Base-by-base conservation (phyloP, 1,140 invertebrate species). In the Nasonia vitripennis region DNA sequence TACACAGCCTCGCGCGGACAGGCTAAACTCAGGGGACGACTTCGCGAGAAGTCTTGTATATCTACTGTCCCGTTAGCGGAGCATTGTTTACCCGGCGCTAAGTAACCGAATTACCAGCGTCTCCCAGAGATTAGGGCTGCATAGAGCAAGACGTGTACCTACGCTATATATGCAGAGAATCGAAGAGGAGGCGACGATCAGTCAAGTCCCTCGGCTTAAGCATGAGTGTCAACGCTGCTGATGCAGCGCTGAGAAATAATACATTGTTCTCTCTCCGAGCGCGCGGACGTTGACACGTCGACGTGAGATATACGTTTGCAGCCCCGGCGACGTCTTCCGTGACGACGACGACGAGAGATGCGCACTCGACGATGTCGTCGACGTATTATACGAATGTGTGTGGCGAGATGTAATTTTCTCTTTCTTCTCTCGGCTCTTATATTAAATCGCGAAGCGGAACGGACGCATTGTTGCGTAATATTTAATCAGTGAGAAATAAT, bases 101-200 rank as follows among this genome's bases (percentile, higher is more conserved):
- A 86, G 75, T 82, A 86, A 86, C 75, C 80, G 74, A 86, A 86
- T 86, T 86, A 86, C 23, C 37, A 45, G 11, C 23, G 6, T 80
- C 67, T 70, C 78, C 14, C 6, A 0, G 45, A 82, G 48, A 75
- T 82, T 75, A 82, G 71, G 51, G 45, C 45, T 3, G 5, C 14
- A 27, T 27, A 2, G 27, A 27, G 74, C 20, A 0, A 41, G 55
- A 7, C 27, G 1, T 27, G 27, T 27, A 27, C 27, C 73, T 14
- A 20, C 0, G 31, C 73, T 14, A 75, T 45, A 45, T n/a, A 71
- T 6, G 23, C 1, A 45, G 14, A 73, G n/a, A 82, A 82, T 83
- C 82, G 82, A 77, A 77, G 73, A 37, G 23, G 68, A 11, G 37
- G 9, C 79, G 2, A 41, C 55, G 27, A 67, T 74, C 78, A 37